phyloP scores from a whole-genome alignment of 2,797 vertebrate species.

The Spondyliosoma cantharus region DNA sequence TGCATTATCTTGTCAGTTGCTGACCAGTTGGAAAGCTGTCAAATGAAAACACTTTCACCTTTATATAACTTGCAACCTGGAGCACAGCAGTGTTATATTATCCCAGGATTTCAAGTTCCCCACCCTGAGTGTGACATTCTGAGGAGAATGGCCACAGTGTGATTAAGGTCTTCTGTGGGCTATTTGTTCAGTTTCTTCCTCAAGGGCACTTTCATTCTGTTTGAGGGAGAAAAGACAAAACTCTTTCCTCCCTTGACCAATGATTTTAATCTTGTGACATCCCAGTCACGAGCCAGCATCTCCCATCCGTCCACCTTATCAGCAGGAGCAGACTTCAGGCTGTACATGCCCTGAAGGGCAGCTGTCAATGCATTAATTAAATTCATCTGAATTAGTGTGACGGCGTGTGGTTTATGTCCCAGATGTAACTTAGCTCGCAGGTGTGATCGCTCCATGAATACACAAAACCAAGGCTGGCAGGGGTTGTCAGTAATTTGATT shows the following conservation, averaged over 20 bases:
- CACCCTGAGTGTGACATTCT: no score
- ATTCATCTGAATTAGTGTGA: slow-evolving; percentile 50
- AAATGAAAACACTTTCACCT: no score
- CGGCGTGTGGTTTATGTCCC: slow-evolving; percentile 27
- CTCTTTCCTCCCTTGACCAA: not conserved
- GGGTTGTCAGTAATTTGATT: slow-evolving; percentile 54
- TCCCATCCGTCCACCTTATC: slow-evolving; percentile 25
- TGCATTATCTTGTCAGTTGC: no score
- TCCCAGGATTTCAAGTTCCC: no score
- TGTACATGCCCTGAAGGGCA: slow-evolving; percentile 33
- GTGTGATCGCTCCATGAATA: slow-evolving; percentile 16
- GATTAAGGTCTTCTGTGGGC: not conserved
- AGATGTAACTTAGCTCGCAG: slow-evolving; percentile 13
- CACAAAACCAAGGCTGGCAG: slow-evolving; percentile 23
- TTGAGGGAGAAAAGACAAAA: not conserved
- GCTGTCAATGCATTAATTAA: slow-evolving; percentile 34
- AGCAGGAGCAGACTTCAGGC: slow-evolving; percentile 25
- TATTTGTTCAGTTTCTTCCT: not conserved
- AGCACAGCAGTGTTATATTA: no score
- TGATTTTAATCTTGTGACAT: slow-evolving; percentile 24
- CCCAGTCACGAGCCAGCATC: slow-evolving; percentile 3
- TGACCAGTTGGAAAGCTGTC: no score
- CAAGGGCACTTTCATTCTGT: not conserved
- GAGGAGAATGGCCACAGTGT: no score
- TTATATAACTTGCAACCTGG: no score